Evolutionary conservation across 2,797 vertebrate species (phyloP).

Genomic region (Pogoniulus pusillus): DNA sequence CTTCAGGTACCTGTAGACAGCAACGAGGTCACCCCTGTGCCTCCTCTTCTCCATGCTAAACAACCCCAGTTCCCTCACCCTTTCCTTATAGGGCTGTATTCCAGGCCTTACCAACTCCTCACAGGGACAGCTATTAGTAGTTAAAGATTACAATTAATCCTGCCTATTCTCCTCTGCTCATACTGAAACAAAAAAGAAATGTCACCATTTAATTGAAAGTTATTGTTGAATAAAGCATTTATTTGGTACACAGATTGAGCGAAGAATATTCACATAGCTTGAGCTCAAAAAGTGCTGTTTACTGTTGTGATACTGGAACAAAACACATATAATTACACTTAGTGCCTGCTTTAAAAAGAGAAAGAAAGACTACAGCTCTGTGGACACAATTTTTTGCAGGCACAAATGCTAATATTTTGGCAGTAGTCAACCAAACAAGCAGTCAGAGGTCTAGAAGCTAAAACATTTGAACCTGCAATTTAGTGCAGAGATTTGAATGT

Average conservation of each 20-base stretch:
- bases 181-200: not conserved
- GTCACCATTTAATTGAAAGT: not conserved
- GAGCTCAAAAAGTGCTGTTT: not conserved
- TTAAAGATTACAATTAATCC: not conserved
- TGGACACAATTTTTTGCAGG: not conserved
- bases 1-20: too few relatives aligned
- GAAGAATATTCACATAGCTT: not conserved
- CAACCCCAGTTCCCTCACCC: too few relatives aligned
- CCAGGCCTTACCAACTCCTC: not conserved
- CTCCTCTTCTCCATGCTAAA: too few relatives aligned
- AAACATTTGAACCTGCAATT: constrained; percentile 35
- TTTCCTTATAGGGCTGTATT: too few relatives aligned
- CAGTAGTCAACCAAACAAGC: not conserved
- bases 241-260: not conserved
- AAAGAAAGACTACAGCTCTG: not conserved
- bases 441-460: constrained; percentile 4
- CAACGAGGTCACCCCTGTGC: too few relatives aligned
- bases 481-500: not conserved
- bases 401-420: not conserved
- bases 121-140: not conserved
- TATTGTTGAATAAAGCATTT: not conserved
- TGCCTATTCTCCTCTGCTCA: not conserved
- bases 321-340: not conserved
- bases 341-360: not conserved
- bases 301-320: not conserved